Evolutionary conservation across 2,888 invertebrate species (phyloP).

Genomic region (Tholera decimalis): DNA sequence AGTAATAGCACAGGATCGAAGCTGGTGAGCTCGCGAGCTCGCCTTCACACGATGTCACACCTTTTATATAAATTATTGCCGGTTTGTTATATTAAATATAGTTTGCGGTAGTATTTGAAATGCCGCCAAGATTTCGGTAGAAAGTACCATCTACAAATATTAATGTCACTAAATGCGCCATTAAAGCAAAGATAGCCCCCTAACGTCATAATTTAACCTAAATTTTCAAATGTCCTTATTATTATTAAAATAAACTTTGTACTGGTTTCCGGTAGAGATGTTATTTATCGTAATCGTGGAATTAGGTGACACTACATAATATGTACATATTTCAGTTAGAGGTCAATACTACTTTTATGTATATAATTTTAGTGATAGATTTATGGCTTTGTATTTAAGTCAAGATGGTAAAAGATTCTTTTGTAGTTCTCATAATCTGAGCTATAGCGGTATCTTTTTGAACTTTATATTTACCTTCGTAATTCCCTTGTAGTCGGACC

Average conservation of each 20-base stretch:
- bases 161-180: constrained; percentile 82
- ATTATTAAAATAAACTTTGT: constrained; percentile 67
- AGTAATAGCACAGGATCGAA: constrained; percentile 36
- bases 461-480: not conserved
- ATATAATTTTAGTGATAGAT: constrained; percentile 28
- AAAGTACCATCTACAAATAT: constrained; percentile 81
- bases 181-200: constrained; percentile 79
- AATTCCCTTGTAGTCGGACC: not conserved
- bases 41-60: constrained; percentile 54
- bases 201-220: constrained; percentile 77
- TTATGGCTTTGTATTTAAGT: constrained; percentile 20
- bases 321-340: constrained; percentile 62
- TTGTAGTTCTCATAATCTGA: not conserved
- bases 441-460: constrained; percentile 1
- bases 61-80: constrained; percentile 71
- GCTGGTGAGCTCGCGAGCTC: constrained; percentile 33
- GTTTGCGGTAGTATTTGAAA: constrained; percentile 81
- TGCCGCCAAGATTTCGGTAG: constrained; percentile 82
- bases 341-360: constrained; percentile 34
- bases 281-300: constrained; percentile 65
- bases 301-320: constrained; percentile 53
- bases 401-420: constrained; percentile 22
- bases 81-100: constrained; percentile 79
- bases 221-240: constrained; percentile 73
- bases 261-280: constrained; percentile 62